phyloP scores from a whole-genome alignment of 2,888 invertebrate species.

The Tetranychus piercei region DNA sequence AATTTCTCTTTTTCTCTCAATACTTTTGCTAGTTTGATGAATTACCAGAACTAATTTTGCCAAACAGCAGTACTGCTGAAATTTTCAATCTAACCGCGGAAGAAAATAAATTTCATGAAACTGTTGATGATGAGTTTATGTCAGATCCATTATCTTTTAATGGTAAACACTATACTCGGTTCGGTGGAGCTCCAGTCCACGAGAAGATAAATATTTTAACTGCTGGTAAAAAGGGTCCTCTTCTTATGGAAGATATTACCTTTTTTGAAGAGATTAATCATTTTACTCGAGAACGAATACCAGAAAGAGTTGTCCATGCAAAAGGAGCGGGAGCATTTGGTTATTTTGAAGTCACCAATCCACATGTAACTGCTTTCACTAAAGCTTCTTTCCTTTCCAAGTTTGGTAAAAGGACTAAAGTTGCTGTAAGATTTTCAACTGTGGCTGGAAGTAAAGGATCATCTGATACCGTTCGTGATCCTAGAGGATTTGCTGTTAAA shows the following conservation, averaged over 20 bases:
- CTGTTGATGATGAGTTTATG: background rate
- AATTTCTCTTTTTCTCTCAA: background rate
- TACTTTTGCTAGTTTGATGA: background rate
- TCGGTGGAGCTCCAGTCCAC: conserved; percentile 56
- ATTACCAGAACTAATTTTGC: background rate
- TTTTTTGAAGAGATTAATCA: conserved; percentile 40
- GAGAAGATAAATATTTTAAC: conserved; percentile 57
- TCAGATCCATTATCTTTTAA: background rate
- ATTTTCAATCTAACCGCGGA: background rate
- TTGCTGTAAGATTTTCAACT: conserved; percentile 61
- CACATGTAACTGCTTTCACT: background rate
- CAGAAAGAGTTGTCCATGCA: conserved; percentile 86
- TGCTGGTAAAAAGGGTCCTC: conserved; percentile 68
- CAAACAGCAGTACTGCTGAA: background rate
- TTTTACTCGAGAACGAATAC: conserved; percentile 64
- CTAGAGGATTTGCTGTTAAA: conserved; percentile 78
- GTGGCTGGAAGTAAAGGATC: conserved; percentile 70
- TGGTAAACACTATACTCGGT: background rate
- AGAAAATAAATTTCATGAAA: background rate
- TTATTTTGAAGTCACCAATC: conserved; percentile 45
- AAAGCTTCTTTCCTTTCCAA: conserved; percentile 26
- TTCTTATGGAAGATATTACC: conserved; percentile 63
- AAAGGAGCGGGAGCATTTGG: conserved; percentile 78
- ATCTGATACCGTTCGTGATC: conserved; percentile 73
- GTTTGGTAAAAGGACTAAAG: conserved; percentile 58